These are phyloP conservation scores for Peromyscus nudipes DNA, from an alignment of 2,797 vertebrate genomes.

Conservation along the genomic window DNA sequence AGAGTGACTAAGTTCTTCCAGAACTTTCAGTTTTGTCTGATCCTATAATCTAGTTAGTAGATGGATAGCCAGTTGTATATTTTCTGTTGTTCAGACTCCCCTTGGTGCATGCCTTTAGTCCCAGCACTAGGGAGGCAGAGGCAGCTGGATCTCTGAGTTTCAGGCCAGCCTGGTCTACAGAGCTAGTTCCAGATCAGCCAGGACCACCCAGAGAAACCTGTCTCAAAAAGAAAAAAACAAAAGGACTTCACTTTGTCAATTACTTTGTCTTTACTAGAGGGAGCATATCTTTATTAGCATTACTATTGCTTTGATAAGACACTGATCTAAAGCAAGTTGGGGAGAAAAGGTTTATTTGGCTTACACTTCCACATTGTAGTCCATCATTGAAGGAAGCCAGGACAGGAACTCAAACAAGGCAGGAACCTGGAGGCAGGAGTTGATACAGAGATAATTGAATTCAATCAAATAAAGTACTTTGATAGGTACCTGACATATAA, in stretches of 20 bases:
- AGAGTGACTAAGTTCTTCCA: background rate
- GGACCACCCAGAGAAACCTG: background rate
- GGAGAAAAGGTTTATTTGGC: background rate
- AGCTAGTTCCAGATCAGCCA: background rate
- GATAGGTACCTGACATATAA: background rate
- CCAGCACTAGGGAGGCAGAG: background rate
- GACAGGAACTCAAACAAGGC: background rate
- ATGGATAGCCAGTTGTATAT: background rate
- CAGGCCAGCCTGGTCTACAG: background rate
- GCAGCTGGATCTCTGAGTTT: background rate
- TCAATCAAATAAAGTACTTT: slow-evolving; percentile 4
- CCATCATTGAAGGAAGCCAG: background rate
- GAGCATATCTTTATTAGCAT: background rate
- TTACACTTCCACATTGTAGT: background rate
- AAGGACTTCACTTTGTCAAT: background rate
- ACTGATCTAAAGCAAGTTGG: background rate
- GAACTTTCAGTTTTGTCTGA: slow-evolving; percentile 11
- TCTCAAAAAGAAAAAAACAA: background rate
- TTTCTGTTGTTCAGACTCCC: background rate
- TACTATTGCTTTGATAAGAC: background rate
- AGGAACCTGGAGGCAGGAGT: background rate
- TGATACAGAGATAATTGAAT: slow-evolving; percentile 7
- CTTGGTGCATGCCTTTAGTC: background rate
- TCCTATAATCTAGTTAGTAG: background rate
- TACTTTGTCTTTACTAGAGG: slow-evolving; percentile 5